Base-by-base conservation (phyloP, 1,140 invertebrate species). In the Trichonephila inaurata region DNA sequence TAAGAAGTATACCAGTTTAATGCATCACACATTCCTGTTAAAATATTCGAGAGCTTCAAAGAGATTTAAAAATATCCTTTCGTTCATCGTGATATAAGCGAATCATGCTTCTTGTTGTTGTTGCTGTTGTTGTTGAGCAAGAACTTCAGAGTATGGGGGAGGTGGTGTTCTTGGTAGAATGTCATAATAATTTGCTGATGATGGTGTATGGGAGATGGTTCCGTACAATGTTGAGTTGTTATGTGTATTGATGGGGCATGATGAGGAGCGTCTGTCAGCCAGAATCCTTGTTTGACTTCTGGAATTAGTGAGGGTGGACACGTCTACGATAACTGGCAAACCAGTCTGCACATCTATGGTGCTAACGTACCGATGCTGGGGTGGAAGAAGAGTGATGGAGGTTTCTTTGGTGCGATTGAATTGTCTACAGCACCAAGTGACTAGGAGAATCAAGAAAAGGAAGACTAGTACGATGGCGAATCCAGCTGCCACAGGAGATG, bases 261-360 rank as follows among this genome's bases (percentile, higher is more conserved):
- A n/a, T 16, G 33, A 24, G 8, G 88, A 10, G 44, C 61, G 64
- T 58, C 58, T 40, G 19, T 21, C 88, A 51, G 64, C 60, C 18
- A 77, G 16, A 6, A 77, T 77, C 2, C 60, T 62, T n/a, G 18
- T 28, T 64, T 64, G 85, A 18, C 21, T 89, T n/a, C 44, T 24
- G 28, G 58, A 5, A 21, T n/a, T 61, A 24, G n/a, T 40, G 5
- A 89, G 18, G 1, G 64, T 40, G 4, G 33, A 40, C 19, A 89
- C 51, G 44, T 89, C 64, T 33, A 92, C 60, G 6, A 85, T 62
- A 3, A 92, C 90, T 28, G 90, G 90, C 28, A 92, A 1, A 40
- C 90, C 90, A 85, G 90, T 92, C 16, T 92, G 90, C n/a, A 92
- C 90, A 19, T 92, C 90, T 7, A 92, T 85, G 28, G 82, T 85